phyloP scores from a whole-genome alignment of 2,888 invertebrate genomes.

The Drosophila paramelanica region DNA sequence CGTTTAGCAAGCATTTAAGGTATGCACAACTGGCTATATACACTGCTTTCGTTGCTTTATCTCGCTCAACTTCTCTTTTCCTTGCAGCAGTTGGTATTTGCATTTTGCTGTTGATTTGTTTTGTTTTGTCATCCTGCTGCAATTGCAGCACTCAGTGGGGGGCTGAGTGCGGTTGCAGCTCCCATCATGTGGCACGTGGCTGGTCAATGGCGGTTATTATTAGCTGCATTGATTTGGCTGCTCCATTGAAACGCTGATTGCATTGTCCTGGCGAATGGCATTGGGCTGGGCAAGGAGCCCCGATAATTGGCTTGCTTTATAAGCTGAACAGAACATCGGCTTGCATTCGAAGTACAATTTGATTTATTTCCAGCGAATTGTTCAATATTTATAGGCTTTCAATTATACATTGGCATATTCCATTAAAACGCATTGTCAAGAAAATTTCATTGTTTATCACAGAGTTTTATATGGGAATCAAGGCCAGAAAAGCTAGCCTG shows the following conservation, averaged over 20 bases:
- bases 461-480: no score
- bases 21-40: conserved; percentile 11
- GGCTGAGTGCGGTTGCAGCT: not conserved
- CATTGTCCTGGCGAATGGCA: conserved; percentile 18
- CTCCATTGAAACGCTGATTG: conserved; percentile 13
- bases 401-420: not conserved
- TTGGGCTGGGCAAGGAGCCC: not conserved
- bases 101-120: not conserved
- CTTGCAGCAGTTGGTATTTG: not conserved
- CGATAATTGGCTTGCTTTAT: conserved; percentile 31
- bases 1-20: not conserved
- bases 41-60: not conserved
- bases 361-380: not conserved
- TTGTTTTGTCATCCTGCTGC: not conserved
- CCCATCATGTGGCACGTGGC: conserved; percentile 25
- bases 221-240: conserved; percentile 32
- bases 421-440: not conserved
- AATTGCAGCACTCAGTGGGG: not conserved
- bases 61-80: not conserved
- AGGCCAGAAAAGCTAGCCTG: no score
- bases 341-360: not conserved
- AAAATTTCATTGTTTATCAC: not conserved
- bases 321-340: not conserved
- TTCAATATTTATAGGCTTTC: not conserved
- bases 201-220: conserved; percentile 17